Conservation (phyloP, 2,113 vertebrate genomes). For the Melanerpes aurifrons region DNA sequence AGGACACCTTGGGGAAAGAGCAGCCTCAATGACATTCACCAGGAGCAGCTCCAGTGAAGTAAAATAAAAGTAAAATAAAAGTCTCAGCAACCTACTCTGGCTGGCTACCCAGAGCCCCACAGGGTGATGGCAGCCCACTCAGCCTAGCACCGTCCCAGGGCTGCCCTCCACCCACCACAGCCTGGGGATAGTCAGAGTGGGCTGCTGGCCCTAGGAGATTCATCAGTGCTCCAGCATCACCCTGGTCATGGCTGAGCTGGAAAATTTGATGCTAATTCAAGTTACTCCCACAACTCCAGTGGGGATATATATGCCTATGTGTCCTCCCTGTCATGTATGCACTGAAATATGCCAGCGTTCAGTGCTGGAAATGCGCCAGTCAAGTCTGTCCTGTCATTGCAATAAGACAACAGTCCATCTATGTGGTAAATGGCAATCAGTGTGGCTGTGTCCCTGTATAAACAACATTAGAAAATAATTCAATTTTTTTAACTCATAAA, state of each 20-base stretch:
- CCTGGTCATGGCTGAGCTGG: neutral
- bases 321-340: fast-evolving
- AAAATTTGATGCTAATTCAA: neutral
- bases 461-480: neutral
- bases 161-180: neutral
- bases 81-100: neutral
- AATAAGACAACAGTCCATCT: neutral
- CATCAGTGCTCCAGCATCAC: neutral
- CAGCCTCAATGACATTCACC: neutral
- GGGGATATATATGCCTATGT: fast-evolving
- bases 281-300: fast-evolving
- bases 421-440: neutral
- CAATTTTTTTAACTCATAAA: neutral
- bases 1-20: neutral
- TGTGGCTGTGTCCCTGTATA: neutral
- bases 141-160: fast-evolving
- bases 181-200: neutral
- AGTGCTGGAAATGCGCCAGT: neutral
- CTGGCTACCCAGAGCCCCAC: neutral
- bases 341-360: neutral
- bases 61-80: neutral
- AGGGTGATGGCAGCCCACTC: neutral
- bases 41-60: neutral
- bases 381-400: neutral
- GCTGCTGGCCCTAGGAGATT: neutral